Percentiles rank a stretch among this genome's conserved stretches.
Evolutionary conservation across 2,113 vertebrate genomes (phyloP).

Genomic region (Apteryx mantelli): DNA sequence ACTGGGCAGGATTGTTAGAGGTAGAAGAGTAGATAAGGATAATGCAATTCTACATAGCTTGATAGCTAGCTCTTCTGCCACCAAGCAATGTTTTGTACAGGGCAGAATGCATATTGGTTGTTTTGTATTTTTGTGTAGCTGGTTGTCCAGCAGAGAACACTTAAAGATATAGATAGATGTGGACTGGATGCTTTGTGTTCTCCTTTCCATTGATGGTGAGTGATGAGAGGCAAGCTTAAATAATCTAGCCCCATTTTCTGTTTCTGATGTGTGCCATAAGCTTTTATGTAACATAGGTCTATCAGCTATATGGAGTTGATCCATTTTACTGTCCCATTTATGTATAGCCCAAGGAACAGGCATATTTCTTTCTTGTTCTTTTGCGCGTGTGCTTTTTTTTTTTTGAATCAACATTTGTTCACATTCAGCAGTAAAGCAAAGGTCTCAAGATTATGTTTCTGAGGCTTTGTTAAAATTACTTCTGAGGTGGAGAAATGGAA

Average conservation of each 20-base stretch:
- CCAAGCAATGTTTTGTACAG: accelerated
- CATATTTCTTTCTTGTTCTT: not conserved
- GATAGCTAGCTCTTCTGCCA: not conserved
- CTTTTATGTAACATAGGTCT: not conserved
- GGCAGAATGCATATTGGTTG: not conserved
- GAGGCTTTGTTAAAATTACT: not conserved
- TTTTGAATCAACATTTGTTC: not conserved
- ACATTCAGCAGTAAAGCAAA: not conserved
- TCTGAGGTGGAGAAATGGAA: not conserved
- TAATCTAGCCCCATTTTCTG: not conserved
- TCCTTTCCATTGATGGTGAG: not conserved
- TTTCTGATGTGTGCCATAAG: not conserved
- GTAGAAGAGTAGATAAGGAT: not conserved
- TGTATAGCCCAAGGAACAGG: not conserved
- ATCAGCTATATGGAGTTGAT: not conserved
- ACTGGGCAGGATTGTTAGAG: not conserved
- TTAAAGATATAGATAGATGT: not conserved
- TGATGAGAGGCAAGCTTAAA: not conserved
- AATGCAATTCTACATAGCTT: not conserved
- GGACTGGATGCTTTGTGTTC: not conserved
- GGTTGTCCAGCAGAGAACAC: not conserved
- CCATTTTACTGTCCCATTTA: not conserved
- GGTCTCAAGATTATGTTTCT: not conserved
- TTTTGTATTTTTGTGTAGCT: not conserved
- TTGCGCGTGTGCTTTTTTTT: not conserved